phyloP scores from a whole-genome alignment of 2,797 vertebrate species.

The Anolis apletophallus region DNA sequence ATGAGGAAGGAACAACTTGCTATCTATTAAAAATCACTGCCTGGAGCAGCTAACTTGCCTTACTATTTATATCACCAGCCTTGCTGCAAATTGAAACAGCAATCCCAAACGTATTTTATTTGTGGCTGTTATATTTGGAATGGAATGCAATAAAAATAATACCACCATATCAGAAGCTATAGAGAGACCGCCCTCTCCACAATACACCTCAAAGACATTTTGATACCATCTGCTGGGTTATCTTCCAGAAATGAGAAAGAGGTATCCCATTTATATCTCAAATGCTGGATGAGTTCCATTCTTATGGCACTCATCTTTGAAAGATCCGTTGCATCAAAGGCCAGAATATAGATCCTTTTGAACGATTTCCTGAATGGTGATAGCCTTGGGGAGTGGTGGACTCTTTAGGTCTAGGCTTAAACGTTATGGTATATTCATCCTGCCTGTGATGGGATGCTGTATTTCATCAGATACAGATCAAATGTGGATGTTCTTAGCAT shows the following conservation, averaged over 20 bases:
- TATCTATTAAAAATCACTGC: neutral
- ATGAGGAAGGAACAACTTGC: neutral
- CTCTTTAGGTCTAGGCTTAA: slow-evolving; percentile 19
- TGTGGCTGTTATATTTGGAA: neutral
- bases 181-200: slow-evolving; percentile 11
- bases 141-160: neutral
- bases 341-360: slow-evolving; percentile 62
- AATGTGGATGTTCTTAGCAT: neutral
- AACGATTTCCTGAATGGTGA: slow-evolving; percentile 69
- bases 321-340: slow-evolving; percentile 70
- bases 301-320: slow-evolving; percentile 66
- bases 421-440: slow-evolving; percentile 33
- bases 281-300: slow-evolving; percentile 63
- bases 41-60: neutral
- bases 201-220: slow-evolving; percentile 56
- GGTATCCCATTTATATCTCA: slow-evolving; percentile 53
- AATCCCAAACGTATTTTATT: neutral
- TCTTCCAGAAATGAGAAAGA: slow-evolving; percentile 48
- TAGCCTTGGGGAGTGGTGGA: slow-evolving; percentile 25
- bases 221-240: slow-evolving; percentile 59
- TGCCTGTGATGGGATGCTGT: slow-evolving; percentile 20
- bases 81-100: neutral
- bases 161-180: neutral
- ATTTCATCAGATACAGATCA: neutral
- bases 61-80: neutral